A percentile compares a stretch with the other conserved stretches of the same genome.
Evolutionary conservation across 2,888 invertebrate species (phyloP).

Genomic region (Ceraclea dissimilis): DNA sequence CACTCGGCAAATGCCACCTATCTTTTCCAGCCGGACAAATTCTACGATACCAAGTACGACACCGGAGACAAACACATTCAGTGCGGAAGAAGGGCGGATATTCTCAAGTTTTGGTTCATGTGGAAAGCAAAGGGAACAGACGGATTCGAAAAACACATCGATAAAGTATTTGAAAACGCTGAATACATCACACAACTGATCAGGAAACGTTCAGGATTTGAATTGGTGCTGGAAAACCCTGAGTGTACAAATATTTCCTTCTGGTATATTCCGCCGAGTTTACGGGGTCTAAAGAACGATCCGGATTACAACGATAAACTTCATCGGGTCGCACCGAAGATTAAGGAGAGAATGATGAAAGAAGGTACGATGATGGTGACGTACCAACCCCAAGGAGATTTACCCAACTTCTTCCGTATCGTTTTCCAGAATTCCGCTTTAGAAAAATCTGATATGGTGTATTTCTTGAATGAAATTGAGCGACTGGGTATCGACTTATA

Average conservation of each 20-base stretch:
- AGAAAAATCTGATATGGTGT: slow-evolving; percentile 74
- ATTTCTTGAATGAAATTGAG: slow-evolving; percentile 83
- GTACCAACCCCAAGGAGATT: slow-evolving; percentile 79
- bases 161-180: slow-evolving; percentile 69
- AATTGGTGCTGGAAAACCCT: slow-evolving; percentile 66
- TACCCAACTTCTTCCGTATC: slow-evolving; percentile 92
- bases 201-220: slow-evolving; percentile 61
- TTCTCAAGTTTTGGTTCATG: slow-evolving; percentile 97
- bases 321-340: slow-evolving; percentile 79
- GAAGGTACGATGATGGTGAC: slow-evolving; percentile 94
- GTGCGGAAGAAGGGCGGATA: slow-evolving; percentile 91
- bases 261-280: slow-evolving; percentile 86
- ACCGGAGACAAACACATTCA: slow-evolving; percentile 92
- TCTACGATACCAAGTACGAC: slow-evolving; percentile 76
- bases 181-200: slow-evolving; percentile 62
- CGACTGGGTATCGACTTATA: slow-evolving; percentile 67
- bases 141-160: slow-evolving; percentile 71
- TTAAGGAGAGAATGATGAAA: slow-evolving; percentile 93
- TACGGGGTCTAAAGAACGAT: slow-evolving; percentile 47
- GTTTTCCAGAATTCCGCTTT: slow-evolving; percentile 88
- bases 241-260: slow-evolving; percentile 95
- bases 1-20: slow-evolving; percentile 77
- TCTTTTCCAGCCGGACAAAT: slow-evolving; percentile 85
- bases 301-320: slow-evolving; percentile 56
- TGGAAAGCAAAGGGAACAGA: slow-evolving; percentile 90